These are phyloP conservation scores for Frankliniella intonsa DNA, from an alignment of 2,888 invertebrate genomes.

Conservation along the genomic window DNA sequence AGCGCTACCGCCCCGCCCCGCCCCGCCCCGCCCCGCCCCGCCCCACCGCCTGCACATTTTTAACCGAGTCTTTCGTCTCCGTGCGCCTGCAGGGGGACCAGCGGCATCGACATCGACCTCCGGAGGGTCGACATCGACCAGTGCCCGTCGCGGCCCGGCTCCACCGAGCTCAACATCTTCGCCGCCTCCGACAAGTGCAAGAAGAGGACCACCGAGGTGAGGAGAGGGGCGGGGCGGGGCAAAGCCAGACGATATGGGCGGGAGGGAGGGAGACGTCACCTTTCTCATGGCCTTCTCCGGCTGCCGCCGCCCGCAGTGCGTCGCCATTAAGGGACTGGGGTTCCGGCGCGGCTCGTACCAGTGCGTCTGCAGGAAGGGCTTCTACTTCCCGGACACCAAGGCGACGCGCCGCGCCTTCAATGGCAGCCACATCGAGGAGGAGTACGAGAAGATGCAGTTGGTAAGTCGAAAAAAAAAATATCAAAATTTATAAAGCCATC, in stretches of 20 bases:
- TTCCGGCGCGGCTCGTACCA: constrained; percentile 90
- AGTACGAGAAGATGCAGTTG: constrained; percentile 83
- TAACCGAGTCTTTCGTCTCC: background rate
- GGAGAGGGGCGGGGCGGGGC: constrained; percentile 36
- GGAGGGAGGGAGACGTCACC: background rate
- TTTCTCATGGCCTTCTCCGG: background rate
- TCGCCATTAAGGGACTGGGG: constrained; percentile 77
- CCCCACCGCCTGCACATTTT: background rate
- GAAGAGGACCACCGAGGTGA: constrained; percentile 79
- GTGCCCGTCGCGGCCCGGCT: constrained; percentile 71
- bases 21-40: too few relatives aligned
- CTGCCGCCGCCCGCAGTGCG: constrained; percentile 63
- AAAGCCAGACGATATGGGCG: too few relatives aligned
- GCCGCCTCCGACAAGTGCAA: constrained; percentile 94
- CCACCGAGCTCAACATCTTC: constrained; percentile 85
- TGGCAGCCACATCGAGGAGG: constrained; percentile 86
- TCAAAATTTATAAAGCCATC: too few relatives aligned
- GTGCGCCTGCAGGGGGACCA: constrained; percentile 70
- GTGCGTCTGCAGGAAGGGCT: constrained; percentile 81
- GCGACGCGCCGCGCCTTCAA: constrained; percentile 77
- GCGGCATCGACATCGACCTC: constrained; percentile 92
- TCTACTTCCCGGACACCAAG: constrained; percentile 76
- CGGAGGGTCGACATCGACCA: constrained; percentile 94
- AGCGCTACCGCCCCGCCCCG: too few relatives aligned
- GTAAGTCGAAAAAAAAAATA: constrained; percentile 51